These are phyloP conservation scores for Grantiella picta DNA, from an alignment of 2,113 vertebrate genomes.

Conservation along the genomic window DNA sequence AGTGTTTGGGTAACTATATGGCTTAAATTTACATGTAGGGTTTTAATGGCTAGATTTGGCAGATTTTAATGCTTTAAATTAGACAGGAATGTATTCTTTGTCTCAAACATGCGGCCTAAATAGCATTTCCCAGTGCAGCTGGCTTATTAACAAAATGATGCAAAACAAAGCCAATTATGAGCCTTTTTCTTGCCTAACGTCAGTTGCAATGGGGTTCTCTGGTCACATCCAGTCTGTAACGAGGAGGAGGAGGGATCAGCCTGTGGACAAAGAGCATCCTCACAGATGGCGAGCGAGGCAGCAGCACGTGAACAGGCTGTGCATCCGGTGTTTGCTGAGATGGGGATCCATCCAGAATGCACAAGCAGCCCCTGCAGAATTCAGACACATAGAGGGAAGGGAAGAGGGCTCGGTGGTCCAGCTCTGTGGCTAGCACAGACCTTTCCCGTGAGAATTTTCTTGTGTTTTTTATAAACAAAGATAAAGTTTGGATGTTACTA, in stretches of 20 bases:
- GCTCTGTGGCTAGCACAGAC: too few species aligned
- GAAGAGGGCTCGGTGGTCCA: not conserved
- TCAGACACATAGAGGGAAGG: not conserved
- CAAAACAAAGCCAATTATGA: not conserved
- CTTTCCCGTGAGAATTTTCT: too few species aligned
- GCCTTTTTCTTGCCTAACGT: not conserved
- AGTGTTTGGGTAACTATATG: slow-evolving; percentile 3
- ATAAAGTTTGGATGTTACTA: too few species aligned
- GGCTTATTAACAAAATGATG: not conserved
- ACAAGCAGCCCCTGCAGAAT: not conserved
- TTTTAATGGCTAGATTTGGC: not conserved
- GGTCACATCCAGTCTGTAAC: not conserved
- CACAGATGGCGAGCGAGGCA: not conserved
- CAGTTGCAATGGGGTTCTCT: not conserved
- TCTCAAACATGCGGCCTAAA: not conserved
- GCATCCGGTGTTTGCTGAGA: not conserved
- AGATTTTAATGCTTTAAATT: slow-evolving; percentile 6
- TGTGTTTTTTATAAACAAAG: too few species aligned
- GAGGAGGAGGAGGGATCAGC: not conserved
- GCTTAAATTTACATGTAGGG: not conserved
- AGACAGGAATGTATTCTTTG: not conserved
- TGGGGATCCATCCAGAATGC: not conserved
- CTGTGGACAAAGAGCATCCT: not conserved
- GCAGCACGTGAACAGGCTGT: not conserved
- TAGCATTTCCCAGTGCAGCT: not conserved